Conservation (phyloP, 2,888 invertebrate species). For the Tillus elongatus region DNA sequence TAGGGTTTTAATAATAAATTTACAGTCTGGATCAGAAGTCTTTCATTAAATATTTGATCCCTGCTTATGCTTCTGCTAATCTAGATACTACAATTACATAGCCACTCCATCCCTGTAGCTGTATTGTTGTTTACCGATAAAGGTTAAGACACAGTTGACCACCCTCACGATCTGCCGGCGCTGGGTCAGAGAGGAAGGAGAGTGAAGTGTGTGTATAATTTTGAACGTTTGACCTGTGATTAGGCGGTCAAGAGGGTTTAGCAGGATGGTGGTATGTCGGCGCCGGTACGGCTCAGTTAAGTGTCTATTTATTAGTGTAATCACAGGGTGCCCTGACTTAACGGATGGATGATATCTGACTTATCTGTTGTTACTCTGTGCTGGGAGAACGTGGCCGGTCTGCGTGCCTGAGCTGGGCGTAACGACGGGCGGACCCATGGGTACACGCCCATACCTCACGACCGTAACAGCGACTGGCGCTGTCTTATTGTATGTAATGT, state of each 20-base stretch:
- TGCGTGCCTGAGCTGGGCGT: slow-evolving; percentile 31
- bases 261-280: slow-evolving; percentile 22
- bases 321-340: slow-evolving; percentile 37
- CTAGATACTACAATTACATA: too few species aligned
- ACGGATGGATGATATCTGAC: too few species aligned
- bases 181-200: slow-evolving; percentile 29
- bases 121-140: not conserved
- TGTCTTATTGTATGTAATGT: too few species aligned
- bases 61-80: too few species aligned
- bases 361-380: too few species aligned
- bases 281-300: slow-evolving; percentile 36
- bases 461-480: too few species aligned
- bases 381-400: too few species aligned
- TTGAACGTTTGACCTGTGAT: slow-evolving; percentile 38
- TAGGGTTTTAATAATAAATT: too few species aligned
- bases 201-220: slow-evolving; percentile 38
- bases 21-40: too few species aligned
- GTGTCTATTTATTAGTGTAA: slow-evolving; percentile 42
- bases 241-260: slow-evolving; percentile 34
- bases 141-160: slow-evolving; percentile 12
- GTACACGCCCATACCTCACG: slow-evolving; percentile 37
- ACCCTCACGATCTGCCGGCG: slow-evolving; percentile 32
- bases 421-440: slow-evolving; percentile 31
- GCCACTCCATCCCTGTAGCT: too few species aligned
- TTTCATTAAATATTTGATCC: too few species aligned